Percentiles rank a stretch among this genome's conserved stretches.
Evolutionary conservation across 1,140 invertebrate genomes (phyloP).

Genomic region (Argopecten irradians): DNA sequence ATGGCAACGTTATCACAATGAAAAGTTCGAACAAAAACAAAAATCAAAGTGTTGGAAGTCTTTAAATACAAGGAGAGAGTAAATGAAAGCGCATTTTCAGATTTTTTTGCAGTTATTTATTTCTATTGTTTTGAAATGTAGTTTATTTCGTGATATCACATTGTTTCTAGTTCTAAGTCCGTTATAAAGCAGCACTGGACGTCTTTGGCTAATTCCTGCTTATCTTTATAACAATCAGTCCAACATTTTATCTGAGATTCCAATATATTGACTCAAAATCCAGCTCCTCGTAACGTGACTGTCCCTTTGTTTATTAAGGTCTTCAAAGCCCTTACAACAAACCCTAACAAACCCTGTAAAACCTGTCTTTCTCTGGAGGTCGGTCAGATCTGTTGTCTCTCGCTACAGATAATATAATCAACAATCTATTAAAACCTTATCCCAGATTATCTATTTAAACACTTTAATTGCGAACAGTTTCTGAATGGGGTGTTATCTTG

Average conservation of each 20-base stretch:
- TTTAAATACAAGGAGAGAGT: too few relatives aligned
- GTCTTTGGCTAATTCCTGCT: constrained; percentile 4
- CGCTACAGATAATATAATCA: neutral
- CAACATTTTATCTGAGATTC: constrained; percentile 2
- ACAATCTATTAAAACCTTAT: neutral
- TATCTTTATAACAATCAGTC: neutral
- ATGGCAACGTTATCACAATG: too few relatives aligned
- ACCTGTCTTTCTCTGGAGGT: neutral
- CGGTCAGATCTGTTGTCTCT: neutral
- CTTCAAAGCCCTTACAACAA: neutral
- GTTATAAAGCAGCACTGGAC: neutral
- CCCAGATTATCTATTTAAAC: neutral
- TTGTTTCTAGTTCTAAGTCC: neutral
- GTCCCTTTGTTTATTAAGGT: neutral
- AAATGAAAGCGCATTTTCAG: too few relatives aligned
- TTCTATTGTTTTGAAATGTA: too few relatives aligned
- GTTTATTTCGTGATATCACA: neutral
- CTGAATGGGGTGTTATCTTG: constrained; percentile 4
- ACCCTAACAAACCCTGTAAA: neutral
- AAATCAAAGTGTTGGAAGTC: too few relatives aligned
- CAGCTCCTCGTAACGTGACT: neutral
- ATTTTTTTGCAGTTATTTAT: too few relatives aligned
- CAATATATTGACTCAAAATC: neutral
- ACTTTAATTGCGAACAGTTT: constrained; percentile 23
- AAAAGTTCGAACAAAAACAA: too few relatives aligned